A percentile compares a stretch with the other conserved stretches of the same genome.
Evolutionary conservation across 1,140 invertebrate genomes (phyloP).

Genomic region (Neelides sp.): DNA sequence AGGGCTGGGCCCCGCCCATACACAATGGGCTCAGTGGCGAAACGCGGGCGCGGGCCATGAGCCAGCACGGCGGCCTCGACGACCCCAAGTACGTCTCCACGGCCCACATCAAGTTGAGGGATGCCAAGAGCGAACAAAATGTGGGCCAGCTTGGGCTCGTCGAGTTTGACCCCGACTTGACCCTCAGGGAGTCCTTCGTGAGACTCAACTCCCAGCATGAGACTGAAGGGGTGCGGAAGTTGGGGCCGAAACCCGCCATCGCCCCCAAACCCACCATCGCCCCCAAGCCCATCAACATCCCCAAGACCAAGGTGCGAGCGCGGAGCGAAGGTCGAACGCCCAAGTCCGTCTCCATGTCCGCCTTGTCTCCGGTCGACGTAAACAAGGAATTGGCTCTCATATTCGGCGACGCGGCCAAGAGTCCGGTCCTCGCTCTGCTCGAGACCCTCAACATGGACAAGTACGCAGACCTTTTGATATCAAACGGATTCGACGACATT

Average conservation of each 20-base stretch:
- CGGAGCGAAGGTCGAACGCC: conserved; percentile 20
- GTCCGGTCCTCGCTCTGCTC: conserved; percentile 71
- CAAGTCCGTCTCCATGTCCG: conserved; percentile 47
- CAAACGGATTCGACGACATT: conserved; percentile 82
- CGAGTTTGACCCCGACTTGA: background rate
- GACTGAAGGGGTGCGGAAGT: no score
- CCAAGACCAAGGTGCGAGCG: conserved; percentile 36
- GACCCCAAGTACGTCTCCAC: conserved; percentile 43
- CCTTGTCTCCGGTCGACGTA: conserved; percentile 79
- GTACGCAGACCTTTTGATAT: conserved; percentile 67
- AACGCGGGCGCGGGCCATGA: conserved; percentile 14
- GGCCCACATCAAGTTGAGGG: conserved; percentile 43
- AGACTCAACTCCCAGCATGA: background rate
- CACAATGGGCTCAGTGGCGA: conserved; percentile 22
- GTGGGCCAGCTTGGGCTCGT: conserved; percentile 12
- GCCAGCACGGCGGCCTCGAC: conserved; percentile 30
- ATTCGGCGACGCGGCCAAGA: no score
- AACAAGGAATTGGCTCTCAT: conserved; percentile 89
- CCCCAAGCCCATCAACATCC: conserved; percentile 30
- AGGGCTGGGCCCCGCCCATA: conserved; percentile 14
- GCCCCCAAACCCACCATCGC: conserved; percentile 23
- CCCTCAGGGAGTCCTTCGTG: conserved; percentile 1
- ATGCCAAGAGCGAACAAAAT: conserved; percentile 31
- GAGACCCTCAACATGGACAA: conserved; percentile 60
- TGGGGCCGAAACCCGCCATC: conserved; percentile 28